Evolutionary conservation across 2,797 vertebrate species (phyloP), one percentile per base, ranked within the genome.

Genomic region (Helarctos malayanus): DNA sequence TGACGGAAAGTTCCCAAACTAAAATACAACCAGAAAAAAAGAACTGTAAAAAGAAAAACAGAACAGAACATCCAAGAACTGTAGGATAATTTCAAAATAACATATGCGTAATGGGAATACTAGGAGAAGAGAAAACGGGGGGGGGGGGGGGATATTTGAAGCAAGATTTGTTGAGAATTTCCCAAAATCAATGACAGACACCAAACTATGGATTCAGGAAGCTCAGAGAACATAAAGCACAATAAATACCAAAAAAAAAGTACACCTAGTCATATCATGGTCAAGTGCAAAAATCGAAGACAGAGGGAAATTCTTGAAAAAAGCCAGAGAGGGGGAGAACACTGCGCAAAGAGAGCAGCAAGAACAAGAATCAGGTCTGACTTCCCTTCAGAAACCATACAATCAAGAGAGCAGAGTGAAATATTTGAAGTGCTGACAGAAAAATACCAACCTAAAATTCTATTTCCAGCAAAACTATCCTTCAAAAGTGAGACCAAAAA

Each of bases 201-300:
- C 23, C 52, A 52, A 32, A 41, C 19, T 14, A 16, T 19, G 10
- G 54, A 57, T 69, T 59, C 32, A 7, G 32, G 35, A 32, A 10
- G 83, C 52, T 59, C 63, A 49, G 3, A 10, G 54, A 7, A 49
- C 4, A 57, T 27, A 3, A 10, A 14, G 19, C 5, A 80, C 18
- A 54, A 52, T 13, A 19, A 38, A 59, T 19, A 21, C 19, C 9
- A 10, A 59, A 71, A 16, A 71, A 32, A 79, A 52, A 0, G 54
- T 0, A 0, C 25, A 32, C 10, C 18, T 19, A 27, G 41, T 32
- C 75, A 32, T 3, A 10, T 3, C 5, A 19, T 5, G 1, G 14
- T 7, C 25, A 32, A 38, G 1, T 10, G 63, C 38, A 25, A 23
- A 71, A 32, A n/a, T 35, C 29, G 25, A 35, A 52, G 25, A 35